Percentiles rank a stretch among this genome's conserved stretches.
These are phyloP conservation scores for Phytoseiulus persimilis DNA, from an alignment of 2,888 invertebrate species.

Conservation along the genomic window DNA sequence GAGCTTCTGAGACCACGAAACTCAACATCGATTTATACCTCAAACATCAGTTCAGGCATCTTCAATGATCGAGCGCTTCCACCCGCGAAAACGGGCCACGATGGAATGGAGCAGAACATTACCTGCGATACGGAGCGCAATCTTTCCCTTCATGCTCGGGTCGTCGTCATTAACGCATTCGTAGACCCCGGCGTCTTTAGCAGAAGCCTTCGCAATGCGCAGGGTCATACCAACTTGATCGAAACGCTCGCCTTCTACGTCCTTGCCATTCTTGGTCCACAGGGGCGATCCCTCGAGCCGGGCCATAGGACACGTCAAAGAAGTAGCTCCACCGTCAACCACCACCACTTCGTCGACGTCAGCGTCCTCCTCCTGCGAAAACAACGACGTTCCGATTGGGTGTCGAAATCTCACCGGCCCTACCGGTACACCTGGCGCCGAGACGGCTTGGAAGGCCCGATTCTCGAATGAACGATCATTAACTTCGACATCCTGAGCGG, in stretches of 20 bases:
- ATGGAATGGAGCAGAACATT: slow-evolving; percentile 48
- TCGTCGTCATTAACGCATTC: slow-evolving; percentile 72
- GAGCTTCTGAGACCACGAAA: neutral
- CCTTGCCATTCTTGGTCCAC: slow-evolving; percentile 32
- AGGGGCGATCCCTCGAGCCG: neutral
- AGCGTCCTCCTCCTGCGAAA: neutral
- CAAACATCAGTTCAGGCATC: too few relatives aligned
- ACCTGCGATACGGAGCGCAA: slow-evolving; percentile 67
- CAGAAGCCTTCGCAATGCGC: slow-evolving; percentile 70
- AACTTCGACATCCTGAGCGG: too few relatives aligned
- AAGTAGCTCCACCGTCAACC: neutral
- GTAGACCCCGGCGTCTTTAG: slow-evolving; percentile 73
- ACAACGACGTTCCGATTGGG: too few relatives aligned
- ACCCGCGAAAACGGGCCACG: too few relatives aligned
- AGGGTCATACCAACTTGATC: slow-evolving; percentile 64
- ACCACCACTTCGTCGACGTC: neutral
- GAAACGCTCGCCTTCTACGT: slow-evolving; percentile 61
- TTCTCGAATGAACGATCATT: too few relatives aligned
- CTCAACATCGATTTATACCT: too few relatives aligned
- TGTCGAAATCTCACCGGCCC: too few relatives aligned
- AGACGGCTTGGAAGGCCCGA: too few relatives aligned
- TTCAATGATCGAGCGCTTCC: too few relatives aligned
- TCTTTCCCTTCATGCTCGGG: slow-evolving; percentile 58
- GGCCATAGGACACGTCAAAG: neutral
- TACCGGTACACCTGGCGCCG: too few relatives aligned